Conservation (phyloP, 2,113 vertebrate genomes). For the Gobiocypris rarus region DNA sequence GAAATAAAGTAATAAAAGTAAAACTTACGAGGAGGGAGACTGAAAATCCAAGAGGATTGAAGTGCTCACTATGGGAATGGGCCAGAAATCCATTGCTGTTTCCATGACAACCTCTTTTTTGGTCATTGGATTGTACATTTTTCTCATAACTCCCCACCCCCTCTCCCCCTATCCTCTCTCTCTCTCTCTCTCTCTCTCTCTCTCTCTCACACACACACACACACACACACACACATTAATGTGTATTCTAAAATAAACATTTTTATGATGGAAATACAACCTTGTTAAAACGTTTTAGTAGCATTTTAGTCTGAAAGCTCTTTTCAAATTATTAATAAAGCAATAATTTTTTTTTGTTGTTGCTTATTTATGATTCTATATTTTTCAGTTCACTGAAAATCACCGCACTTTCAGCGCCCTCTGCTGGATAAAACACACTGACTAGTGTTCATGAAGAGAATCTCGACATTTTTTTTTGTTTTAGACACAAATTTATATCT, state of each 20-base stretch:
- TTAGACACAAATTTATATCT: background rate
- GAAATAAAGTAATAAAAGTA: background rate
- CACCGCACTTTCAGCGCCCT: background rate
- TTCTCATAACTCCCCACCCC: background rate
- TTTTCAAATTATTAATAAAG: background rate
- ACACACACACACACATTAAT: background rate
- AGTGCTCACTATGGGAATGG: slow-evolving; percentile 49
- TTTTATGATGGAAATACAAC: background rate
- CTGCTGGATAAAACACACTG: background rate
- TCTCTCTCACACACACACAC: background rate
- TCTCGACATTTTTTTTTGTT: background rate
- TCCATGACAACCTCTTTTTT: slow-evolving; percentile 70
- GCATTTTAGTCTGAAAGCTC: background rate
- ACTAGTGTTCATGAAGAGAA: background rate
- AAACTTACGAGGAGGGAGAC: background rate
- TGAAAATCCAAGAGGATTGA: slow-evolving; percentile 63
- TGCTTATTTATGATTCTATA: background rate
- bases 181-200: too few relatives aligned
- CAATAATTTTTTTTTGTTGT: too few relatives aligned
- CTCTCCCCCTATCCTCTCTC: too few relatives aligned
- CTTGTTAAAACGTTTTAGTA: background rate
- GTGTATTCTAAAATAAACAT: background rate
- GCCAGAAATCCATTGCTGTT: slow-evolving; percentile 67
- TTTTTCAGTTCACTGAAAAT: background rate
- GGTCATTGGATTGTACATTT: background rate